Conservation (phyloP, 1,140 invertebrate species). For the Sycophaga agraensis region DNA sequence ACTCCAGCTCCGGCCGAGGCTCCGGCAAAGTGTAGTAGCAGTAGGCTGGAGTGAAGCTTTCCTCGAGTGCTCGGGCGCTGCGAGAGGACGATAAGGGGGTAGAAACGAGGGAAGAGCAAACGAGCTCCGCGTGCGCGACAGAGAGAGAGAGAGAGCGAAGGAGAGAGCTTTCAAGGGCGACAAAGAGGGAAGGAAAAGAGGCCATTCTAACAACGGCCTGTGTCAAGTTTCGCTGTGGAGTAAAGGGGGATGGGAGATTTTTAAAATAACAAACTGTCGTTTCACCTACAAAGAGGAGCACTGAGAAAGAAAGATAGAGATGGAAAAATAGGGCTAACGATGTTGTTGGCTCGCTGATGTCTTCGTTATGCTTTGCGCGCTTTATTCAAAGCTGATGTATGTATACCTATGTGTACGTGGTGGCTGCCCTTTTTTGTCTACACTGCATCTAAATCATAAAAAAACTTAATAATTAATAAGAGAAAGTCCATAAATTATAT, state of each 20-base stretch:
- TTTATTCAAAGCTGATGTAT: neutral
- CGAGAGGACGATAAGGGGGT: conserved; percentile 32
- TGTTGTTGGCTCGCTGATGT: conserved; percentile 27
- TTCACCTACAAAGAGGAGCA: neutral
- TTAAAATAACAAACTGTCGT: conserved; percentile 44
- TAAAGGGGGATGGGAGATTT: conserved; percentile 40
- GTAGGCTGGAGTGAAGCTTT: neutral
- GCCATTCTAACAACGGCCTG: conserved; percentile 43
- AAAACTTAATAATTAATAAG: no score
- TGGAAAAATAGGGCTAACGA: conserved; percentile 15
- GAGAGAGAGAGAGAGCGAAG: conserved; percentile 17
- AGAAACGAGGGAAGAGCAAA: conserved; percentile 38
- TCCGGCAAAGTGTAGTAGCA: neutral
- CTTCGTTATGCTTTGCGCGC: conserved; percentile 21
- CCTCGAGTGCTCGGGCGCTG: neutral
- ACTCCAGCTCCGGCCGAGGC: no score
- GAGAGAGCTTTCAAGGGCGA: conserved; percentile 34
- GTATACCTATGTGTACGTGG: no score
- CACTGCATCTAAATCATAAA: no score
- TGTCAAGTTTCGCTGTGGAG: conserved; percentile 41
- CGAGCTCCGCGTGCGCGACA: conserved; percentile 17
- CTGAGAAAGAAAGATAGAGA: conserved; percentile 27
- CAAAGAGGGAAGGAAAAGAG: conserved; percentile 40
- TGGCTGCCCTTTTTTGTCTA: no score
- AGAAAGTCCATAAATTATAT: no score